phyloP scores from a whole-genome alignment of 2,797 vertebrate species.

The Australoheros facetus region DNA sequence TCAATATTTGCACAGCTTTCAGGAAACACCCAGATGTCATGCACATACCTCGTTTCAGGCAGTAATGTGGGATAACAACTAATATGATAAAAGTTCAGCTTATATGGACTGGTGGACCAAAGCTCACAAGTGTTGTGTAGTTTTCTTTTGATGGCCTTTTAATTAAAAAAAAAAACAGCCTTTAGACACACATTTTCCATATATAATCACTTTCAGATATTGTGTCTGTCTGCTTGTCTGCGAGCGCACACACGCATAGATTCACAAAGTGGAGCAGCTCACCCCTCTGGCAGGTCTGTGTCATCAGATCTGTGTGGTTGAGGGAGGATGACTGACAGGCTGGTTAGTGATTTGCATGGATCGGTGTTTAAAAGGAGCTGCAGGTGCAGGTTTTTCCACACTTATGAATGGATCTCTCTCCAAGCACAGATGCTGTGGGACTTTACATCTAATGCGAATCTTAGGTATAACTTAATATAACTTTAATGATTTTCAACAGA shows the following conservation, averaged over 20 bases:
- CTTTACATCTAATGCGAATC: conserved; percentile 13
- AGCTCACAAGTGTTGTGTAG: conserved; percentile 19
- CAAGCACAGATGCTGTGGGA: conserved; percentile 37
- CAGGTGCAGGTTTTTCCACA: conserved; percentile 71
- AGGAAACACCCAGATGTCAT: conserved; percentile 81
- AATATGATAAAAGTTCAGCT: conserved; percentile 38
- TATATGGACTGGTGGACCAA: conserved; percentile 34
- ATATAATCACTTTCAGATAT: conserved; percentile 1
- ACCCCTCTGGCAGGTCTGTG: conserved; percentile 64
- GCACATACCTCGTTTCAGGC: conserved; percentile 81
- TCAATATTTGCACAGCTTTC: conserved; percentile 31
- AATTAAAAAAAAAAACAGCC: neutral
- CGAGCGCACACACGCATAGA: conserved; percentile 39
- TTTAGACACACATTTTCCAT: conserved; percentile 12
- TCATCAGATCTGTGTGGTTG: conserved; percentile 64
- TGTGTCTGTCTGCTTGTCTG: conserved; percentile 16
- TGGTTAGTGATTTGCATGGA: conserved; percentile 74
- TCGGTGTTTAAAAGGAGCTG: conserved; percentile 72
- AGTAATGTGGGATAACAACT: conserved; percentile 45
- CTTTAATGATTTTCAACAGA: conserved; percentile 1
- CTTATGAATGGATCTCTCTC: conserved; percentile 64
- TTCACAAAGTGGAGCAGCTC: conserved; percentile 30
- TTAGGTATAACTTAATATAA: neutral
- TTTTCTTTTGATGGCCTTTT: conserved; percentile 18
- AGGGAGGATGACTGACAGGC: conserved; percentile 68